phyloP scores from a whole-genome alignment of 2,888 invertebrate species.

The Stictocephala bisonia region DNA sequence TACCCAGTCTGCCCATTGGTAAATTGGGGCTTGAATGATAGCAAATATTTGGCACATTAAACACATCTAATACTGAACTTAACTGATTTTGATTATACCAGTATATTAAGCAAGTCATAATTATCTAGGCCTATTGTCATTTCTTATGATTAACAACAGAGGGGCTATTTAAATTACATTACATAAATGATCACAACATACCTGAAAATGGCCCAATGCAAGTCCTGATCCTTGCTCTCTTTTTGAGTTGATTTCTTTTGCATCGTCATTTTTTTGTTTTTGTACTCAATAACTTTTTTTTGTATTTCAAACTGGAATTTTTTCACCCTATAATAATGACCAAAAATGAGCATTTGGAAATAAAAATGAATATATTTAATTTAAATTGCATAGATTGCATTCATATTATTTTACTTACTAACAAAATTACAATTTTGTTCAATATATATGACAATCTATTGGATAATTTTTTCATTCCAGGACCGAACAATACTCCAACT shows the following conservation, averaged over 20 bases:
- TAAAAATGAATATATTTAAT: neutral
- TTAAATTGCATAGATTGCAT: neutral
- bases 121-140: too few relatives aligned
- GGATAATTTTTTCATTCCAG: too few relatives aligned
- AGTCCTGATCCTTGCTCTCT: conserved; percentile 60
- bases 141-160: too few relatives aligned
- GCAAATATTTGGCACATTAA: too few relatives aligned
- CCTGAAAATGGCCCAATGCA: conserved; percentile 61
- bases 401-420: neutral
- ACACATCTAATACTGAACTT: too few relatives aligned
- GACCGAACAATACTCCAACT: too few relatives aligned
- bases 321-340: conserved; percentile 68
- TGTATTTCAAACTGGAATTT: conserved; percentile 68
- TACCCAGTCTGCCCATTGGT: too few relatives aligned
- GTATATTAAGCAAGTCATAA: too few relatives aligned
- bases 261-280: conserved; percentile 64
- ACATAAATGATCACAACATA: conserved; percentile 11
- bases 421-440: neutral
- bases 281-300: conserved; percentile 68
- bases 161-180: neutral
- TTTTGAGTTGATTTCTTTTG: conserved; percentile 64
- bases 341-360: conserved; percentile 22
- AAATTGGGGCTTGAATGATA: too few relatives aligned
- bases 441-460: too few relatives aligned
- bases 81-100: too few relatives aligned